Percentiles rank a stretch among this genome's conserved stretches.
Conservation (phyloP, 1,140 invertebrate genomes). For the Physella acuta region DNA sequence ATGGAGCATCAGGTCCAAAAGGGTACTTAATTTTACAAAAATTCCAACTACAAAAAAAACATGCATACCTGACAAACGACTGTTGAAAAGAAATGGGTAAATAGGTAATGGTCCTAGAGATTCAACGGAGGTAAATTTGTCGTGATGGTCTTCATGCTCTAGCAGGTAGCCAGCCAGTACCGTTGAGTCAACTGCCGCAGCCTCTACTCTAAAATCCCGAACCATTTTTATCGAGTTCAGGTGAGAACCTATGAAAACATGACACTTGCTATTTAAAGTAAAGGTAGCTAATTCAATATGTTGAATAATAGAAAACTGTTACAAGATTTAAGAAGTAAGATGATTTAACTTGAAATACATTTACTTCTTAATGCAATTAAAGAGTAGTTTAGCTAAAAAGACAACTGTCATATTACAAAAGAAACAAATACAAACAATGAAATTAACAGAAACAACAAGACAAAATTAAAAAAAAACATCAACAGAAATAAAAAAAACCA, state of each 20-base stretch:
- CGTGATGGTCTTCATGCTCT: slow-evolving; percentile 64
- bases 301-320: no score
- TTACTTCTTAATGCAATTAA: no score
- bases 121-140: slow-evolving; percentile 64
- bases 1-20: background rate
- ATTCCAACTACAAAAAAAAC: background rate
- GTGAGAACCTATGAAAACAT: slow-evolving; percentile 68
- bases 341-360: no score
- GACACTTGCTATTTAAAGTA: no score
- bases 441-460: no score
- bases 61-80: slow-evolving; percentile 62
- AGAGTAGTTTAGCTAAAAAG: no score
- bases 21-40: background rate
- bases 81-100: slow-evolving; percentile 67
- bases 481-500: no score
- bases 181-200: slow-evolving; percentile 68
- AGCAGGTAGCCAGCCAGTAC: slow-evolving; percentile 64
- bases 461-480: no score
- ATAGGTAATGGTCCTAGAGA: slow-evolving; percentile 68
- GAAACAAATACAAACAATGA: no score
- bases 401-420: no score
- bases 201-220: slow-evolving; percentile 66
- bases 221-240: slow-evolving; percentile 68
- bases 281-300: no score
- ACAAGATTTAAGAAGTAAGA: no score